Evolutionary conservation across 2,888 invertebrate genomes (phyloP).

Genomic region (Epinotia demarniana): DNA sequence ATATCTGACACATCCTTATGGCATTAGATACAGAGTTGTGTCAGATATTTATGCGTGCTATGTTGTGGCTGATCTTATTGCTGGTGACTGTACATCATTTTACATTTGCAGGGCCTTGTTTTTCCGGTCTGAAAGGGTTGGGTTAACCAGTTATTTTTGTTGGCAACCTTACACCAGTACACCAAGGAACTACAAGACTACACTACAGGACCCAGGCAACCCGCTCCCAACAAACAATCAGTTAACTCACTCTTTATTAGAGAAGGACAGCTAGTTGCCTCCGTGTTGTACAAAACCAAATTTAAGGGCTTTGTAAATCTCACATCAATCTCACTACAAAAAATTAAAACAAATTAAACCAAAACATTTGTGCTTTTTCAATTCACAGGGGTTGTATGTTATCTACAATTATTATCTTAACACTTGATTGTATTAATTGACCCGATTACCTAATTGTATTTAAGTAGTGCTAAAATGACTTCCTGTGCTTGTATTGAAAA

Average conservation of each 20-base stretch:
- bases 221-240: slow-evolving; percentile 50
- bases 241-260: slow-evolving; percentile 61
- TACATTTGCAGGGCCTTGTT: too few species aligned
- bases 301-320: slow-evolving; percentile 59
- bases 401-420: slow-evolving; percentile 2
- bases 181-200: slow-evolving; percentile 37
- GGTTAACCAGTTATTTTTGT: background rate
- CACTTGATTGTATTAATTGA: slow-evolving; percentile 3
- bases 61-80: too few species aligned
- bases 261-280: slow-evolving; percentile 52
- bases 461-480: slow-evolving; percentile 17
- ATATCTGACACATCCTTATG: too few species aligned
- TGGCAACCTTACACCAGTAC: slow-evolving; percentile 16
- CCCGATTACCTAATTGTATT: slow-evolving; percentile 14
- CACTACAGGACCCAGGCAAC: slow-evolving; percentile 44
- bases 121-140: background rate
- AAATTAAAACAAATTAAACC: slow-evolving; percentile 56
- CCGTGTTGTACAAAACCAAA: slow-evolving; percentile 61
- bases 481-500: slow-evolving; percentile 16
- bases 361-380: slow-evolving; percentile 18
- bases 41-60: too few species aligned
- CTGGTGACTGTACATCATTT: too few species aligned
- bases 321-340: slow-evolving; percentile 64
- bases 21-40: too few species aligned
- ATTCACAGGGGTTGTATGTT: slow-evolving; percentile 5